Evolutionary conservation across 53 echinoderm and acorn worm species (phyloP), one percentile per base, ranked within the genome.

Genomic region (Mesocentrotus franciscanus): DNA sequence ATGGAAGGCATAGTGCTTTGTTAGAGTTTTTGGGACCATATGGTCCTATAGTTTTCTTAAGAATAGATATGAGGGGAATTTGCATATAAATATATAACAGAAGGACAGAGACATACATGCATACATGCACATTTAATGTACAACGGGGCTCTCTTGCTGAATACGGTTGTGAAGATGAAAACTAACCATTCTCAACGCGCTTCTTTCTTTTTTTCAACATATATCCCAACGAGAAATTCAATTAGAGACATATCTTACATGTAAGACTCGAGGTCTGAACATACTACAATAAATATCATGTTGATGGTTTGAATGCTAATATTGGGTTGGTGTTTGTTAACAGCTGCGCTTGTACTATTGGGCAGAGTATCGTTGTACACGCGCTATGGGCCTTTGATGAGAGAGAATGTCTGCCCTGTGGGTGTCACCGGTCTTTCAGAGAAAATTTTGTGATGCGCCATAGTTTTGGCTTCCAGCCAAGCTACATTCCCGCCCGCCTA

Each of bases 401-500:
- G 15, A 42, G 22, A 29, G 81, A 42, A 81, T 81, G 81, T 81
- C 81, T 81, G 81, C 81, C 22, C 42, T 81, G 22, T 81, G 81
- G 17, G 18, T 39, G 8, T 29, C 14, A 79, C 79, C 4, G 8
- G 17, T 18, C 8, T 81, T 39, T 81, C 16, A 64, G 20, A 81
- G 22, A 42, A 81, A 39, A 36, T 22, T 17, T 8, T 81, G 18
- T 16, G 17, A 81, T 81, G 36, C 81, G 30, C 74, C 74, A 74
- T 74, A 81, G 81, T 42, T 81, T 74, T 81, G 81, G 81, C 81
- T 20, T 42, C 4, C 8, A 18, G 81, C 81, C 81, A 81, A 81
- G 22, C 6, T 81, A 4, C 22, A 4, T 81, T 81, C 81, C 78
- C 81, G 81, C 81, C 78, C 81, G 81, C 81, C 42, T 39, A 42